phyloP scores from a whole-genome alignment of 2,888 invertebrate species.

The Lasioglossum malachurum region DNA sequence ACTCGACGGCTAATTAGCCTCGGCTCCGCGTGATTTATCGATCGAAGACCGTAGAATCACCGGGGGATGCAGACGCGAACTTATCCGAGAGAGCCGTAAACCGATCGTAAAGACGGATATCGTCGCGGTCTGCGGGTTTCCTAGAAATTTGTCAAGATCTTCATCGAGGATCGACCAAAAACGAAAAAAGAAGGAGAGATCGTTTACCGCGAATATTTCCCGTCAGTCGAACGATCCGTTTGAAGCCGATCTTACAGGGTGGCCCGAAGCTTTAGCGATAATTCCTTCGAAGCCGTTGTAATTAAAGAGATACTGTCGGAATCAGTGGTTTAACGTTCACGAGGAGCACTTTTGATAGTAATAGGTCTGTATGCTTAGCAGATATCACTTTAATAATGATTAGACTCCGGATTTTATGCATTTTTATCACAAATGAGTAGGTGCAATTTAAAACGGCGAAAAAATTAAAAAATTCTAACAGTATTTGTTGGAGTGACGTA shows the following conservation, averaged over 20 bases:
- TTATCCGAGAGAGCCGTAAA: constrained; percentile 6
- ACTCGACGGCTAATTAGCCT: constrained; percentile 22
- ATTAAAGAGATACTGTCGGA: not conserved
- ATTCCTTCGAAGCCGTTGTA: not conserved
- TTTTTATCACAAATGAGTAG: no score
- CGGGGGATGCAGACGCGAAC: not conserved
- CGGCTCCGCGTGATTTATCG: constrained; percentile 23
- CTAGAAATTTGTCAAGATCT: constrained; percentile 46
- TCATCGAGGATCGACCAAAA: not conserved
- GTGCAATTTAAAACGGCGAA: no score
- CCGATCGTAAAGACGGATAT: constrained; percentile 32
- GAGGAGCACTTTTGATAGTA: not conserved
- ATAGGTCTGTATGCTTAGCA: not conserved
- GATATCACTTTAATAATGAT: no score
- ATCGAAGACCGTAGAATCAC: constrained; percentile 21
- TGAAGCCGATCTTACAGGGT: not conserved
- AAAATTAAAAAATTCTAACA: no score
- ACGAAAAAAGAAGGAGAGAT: not conserved
- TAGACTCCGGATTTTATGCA: no score
- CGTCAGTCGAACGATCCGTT: not conserved
- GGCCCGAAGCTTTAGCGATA: not conserved
- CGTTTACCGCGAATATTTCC: not conserved
- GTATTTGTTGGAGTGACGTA: no score
- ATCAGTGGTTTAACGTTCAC: not conserved
- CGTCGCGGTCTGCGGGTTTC: not conserved